phyloP scores from a whole-genome alignment of 2,113 vertebrate genomes.

The Tichodroma muraria region DNA sequence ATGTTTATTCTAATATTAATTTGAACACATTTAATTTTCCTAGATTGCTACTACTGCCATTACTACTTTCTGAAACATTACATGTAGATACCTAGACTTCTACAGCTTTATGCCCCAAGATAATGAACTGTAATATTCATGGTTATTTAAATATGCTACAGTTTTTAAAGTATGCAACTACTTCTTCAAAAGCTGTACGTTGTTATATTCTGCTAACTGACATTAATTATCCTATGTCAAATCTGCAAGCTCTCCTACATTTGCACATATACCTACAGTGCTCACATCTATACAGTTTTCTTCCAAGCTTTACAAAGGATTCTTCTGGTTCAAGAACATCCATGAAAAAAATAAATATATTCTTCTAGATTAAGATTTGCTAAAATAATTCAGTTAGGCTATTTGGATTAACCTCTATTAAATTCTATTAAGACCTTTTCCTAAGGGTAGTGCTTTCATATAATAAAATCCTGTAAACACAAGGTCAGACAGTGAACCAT shows the following conservation, averaged over 20 bases:
- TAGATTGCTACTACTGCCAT: not conserved
- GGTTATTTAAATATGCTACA: not conserved
- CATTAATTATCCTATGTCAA: not conserved
- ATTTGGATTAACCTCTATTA: conserved; percentile 5
- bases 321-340: not conserved
- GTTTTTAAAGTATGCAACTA: not conserved
- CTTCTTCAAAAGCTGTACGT: not conserved
- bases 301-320: not conserved
- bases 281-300: not conserved
- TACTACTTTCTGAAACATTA: not conserved
- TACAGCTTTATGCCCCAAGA: not conserved
- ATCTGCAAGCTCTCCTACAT: not conserved
- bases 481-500: conserved; percentile 2
- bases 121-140: not conserved
- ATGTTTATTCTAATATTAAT: not conserved
- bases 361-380: not conserved
- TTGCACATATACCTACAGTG: not conserved
- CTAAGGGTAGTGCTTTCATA: not conserved
- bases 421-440: not conserved
- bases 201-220: not conserved
- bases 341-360: not conserved
- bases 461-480: conserved; percentile 21
- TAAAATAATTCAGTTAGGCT: not conserved
- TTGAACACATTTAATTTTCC: not conserved
- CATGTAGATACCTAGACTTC: not conserved